Conservation (phyloP, 2,888 invertebrate genomes). For the Leucania comma region DNA sequence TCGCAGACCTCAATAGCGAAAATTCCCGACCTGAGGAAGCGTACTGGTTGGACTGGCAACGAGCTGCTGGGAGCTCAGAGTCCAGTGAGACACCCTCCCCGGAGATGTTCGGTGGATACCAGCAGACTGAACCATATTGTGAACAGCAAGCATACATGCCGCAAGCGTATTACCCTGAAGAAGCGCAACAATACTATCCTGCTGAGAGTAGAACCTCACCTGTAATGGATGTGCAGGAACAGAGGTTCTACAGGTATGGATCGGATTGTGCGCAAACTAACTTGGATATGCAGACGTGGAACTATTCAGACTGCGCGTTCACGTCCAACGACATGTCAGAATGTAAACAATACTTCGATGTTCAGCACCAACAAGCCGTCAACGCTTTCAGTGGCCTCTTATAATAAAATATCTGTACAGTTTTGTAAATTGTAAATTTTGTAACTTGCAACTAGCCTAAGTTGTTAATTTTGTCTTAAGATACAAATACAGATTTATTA, state of each 20-base stretch:
- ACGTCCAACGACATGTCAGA: slow-evolving; percentile 76
- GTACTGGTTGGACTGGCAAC: slow-evolving; percentile 91
- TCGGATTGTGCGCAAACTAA: slow-evolving; percentile 81
- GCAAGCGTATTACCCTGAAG: slow-evolving; percentile 85
- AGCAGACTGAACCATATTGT: slow-evolving; percentile 83
- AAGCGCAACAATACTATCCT: slow-evolving; percentile 84
- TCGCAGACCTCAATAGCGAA: slow-evolving; percentile 93
- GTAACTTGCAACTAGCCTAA: slow-evolving; percentile 32
- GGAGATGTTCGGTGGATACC: slow-evolving; percentile 87
- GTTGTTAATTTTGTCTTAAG: slow-evolving; percentile 65
- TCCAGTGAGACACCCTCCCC: slow-evolving; percentile 91
- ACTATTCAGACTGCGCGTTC: slow-evolving; percentile 83
- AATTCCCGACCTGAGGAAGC: slow-evolving; percentile 92
- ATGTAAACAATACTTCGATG: slow-evolving; percentile 83
- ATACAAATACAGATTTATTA: slow-evolving; percentile 57
- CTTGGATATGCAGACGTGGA: slow-evolving; percentile 82
- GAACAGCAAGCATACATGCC: slow-evolving; percentile 82
- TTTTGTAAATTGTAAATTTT: slow-evolving; percentile 74
- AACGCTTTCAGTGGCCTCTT: slow-evolving; percentile 82
- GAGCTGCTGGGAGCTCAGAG: slow-evolving; percentile 84
- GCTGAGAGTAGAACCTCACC: slow-evolving; percentile 83
- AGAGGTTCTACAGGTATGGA: slow-evolving; percentile 83
- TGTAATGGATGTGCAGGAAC: slow-evolving; percentile 79
- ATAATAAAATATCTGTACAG: slow-evolving; percentile 76
- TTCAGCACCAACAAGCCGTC: slow-evolving; percentile 76